Evolutionary conservation across 2,113 vertebrate species (phyloP).

Genomic region (Rynchops niger): DNA sequence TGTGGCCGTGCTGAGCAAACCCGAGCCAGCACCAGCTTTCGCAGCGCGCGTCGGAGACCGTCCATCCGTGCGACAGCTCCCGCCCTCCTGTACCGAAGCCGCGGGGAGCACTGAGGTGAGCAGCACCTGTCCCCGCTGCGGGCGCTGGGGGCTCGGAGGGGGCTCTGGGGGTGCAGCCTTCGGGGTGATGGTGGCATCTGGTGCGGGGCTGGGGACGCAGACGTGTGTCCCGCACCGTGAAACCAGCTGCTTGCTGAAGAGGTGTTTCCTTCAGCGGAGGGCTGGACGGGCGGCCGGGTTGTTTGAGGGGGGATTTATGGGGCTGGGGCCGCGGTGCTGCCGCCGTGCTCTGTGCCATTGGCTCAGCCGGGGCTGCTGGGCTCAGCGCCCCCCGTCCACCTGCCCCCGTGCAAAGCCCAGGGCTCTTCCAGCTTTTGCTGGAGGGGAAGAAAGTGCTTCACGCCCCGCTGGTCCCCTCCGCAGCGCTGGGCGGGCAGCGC

Average conservation of each 20-base stretch:
- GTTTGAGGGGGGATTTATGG: rapidly evolving
- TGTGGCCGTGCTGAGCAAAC: neutral
- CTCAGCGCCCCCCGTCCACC: rapidly evolving
- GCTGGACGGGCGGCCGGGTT: neutral
- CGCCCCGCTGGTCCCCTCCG: neutral
- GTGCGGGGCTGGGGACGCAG: neutral
- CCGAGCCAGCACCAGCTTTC: rapidly evolving
- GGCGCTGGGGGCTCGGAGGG: neutral
- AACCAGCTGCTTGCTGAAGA: rapidly evolving
- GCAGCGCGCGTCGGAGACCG: rapidly evolving
- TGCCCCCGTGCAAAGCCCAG: rapidly evolving
- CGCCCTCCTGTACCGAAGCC: neutral
- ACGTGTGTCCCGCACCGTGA: rapidly evolving
- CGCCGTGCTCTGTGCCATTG: rapidly evolving
- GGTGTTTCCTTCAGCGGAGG: rapidly evolving
- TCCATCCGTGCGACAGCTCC: neutral
- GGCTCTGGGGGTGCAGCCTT: neutral
- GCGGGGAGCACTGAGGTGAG: rapidly evolving
- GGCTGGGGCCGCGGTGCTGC: neutral
- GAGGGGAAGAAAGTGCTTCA: neutral
- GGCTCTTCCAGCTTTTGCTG: neutral
- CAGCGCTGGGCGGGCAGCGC: neutral
- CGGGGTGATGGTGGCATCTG: neutral
- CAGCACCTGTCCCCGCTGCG: rapidly evolving
- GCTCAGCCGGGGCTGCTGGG: neutral